Evolutionary conservation across 2,113 vertebrate species (phyloP).

Genomic region (Scalopus aquaticus): DNA sequence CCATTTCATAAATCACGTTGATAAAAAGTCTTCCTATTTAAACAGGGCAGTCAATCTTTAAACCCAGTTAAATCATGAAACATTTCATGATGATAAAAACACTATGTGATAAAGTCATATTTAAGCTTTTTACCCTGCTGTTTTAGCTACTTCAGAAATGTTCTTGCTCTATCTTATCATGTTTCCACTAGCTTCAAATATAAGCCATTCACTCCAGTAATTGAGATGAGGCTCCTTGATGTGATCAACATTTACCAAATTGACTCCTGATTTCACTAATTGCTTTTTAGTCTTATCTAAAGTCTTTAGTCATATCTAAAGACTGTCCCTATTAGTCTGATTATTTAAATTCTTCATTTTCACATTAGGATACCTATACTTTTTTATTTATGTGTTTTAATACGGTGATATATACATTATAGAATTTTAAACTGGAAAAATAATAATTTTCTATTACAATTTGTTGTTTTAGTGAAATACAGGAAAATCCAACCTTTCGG

Average conservation of each 20-base stretch:
- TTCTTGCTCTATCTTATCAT: neutral
- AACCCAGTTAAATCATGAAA: neutral
- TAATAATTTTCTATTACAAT: neutral
- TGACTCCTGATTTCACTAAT: neutral
- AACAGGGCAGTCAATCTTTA: neutral
- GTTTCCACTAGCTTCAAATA: neutral
- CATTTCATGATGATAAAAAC: neutral
- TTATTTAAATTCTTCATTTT: neutral
- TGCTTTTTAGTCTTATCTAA: neutral
- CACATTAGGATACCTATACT: neutral
- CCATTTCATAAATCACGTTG: neutral
- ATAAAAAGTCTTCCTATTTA: neutral
- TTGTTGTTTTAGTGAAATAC: neutral
- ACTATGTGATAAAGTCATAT: neutral
- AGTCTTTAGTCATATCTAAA: too few species aligned
- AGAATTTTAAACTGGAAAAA: neutral
- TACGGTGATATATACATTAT: neutral
- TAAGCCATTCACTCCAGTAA: neutral
- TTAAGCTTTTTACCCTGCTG: neutral
- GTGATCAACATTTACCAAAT: accelerated
- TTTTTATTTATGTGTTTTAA: neutral
- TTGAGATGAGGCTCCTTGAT: neutral
- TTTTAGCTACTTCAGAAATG: neutral
- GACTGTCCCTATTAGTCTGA: neutral
- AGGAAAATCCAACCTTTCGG: neutral